phyloP scores from a whole-genome alignment of 1,140 invertebrate species.

The Drosophila fuyamai region DNA sequence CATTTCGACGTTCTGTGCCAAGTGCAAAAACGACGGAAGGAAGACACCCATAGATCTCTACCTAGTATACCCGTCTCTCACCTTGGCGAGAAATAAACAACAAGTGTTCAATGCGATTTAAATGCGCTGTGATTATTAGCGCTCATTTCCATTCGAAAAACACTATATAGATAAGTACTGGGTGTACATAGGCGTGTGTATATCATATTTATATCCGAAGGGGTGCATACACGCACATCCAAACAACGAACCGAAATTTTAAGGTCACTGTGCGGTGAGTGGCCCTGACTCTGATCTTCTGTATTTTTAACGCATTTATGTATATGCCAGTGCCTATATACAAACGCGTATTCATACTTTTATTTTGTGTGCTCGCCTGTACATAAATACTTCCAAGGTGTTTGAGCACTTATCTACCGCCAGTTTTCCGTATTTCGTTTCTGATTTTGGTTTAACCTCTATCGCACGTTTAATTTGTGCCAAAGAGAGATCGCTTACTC shows the following conservation, averaged over 20 bases:
- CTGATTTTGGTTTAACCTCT: conserved; percentile 25
- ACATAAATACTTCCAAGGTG: conserved; percentile 33
- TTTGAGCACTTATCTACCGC: conserved; percentile 25
- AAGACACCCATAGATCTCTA: conserved; percentile 21
- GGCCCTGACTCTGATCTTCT: conserved; percentile 81
- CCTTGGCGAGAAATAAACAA: conserved; percentile 36
- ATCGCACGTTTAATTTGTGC: conserved; percentile 23
- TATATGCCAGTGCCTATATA: conserved; percentile 33
- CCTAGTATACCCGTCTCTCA: conserved; percentile 24
- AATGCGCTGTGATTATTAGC: conserved; percentile 26
- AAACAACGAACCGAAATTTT: conserved; percentile 47
- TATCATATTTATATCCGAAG: not conserved
- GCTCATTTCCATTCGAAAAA: conserved; percentile 31
- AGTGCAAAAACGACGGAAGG: conserved; percentile 43
- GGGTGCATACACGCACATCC: conserved; percentile 15
- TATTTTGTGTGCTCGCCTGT: conserved; percentile 18
- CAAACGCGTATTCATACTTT: conserved; percentile 49
- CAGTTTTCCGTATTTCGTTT: conserved; percentile 49
- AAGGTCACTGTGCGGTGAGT: conserved; percentile 68
- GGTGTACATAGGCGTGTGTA: conserved; percentile 29
- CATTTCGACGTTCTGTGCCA: conserved; percentile 57
- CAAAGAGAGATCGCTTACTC: not conserved
- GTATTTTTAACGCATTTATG: conserved; percentile 54
- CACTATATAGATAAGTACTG: conserved; percentile 15
- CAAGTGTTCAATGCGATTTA: conserved; percentile 34